A percentile compares a stretch with the other conserved stretches of the same genome.
phyloP scores from a whole-genome alignment of 2,113 vertebrate species.

The Caretta caretta region DNA sequence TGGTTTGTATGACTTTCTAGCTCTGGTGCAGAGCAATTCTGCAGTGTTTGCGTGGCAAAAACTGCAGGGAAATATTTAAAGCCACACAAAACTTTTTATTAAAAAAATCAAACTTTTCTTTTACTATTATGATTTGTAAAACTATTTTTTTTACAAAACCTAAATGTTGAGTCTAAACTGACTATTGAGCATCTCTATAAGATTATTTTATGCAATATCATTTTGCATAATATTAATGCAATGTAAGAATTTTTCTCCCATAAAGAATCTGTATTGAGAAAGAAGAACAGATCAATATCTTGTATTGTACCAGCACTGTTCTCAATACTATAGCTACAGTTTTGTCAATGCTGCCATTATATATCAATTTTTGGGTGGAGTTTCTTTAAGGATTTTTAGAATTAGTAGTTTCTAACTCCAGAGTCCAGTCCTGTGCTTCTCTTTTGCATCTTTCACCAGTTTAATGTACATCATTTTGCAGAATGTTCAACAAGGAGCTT shows the following conservation, averaged over 20 bases:
- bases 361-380: neutral
- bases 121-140: neutral
- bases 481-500: constrained; percentile 43
- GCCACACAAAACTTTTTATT: constrained; percentile 12
- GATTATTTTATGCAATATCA: constrained; percentile 2
- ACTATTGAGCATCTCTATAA: neutral
- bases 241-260: neutral
- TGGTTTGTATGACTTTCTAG: constrained; percentile 24
- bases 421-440: neutral
- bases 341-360: neutral
- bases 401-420: neutral
- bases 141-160: neutral
- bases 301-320: neutral
- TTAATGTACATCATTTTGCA: constrained; percentile 44
- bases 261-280: neutral
- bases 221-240: neutral
- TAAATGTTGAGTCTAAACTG: constrained; percentile 11
- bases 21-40: neutral
- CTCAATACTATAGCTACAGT: neutral
- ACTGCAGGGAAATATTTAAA: neutral
- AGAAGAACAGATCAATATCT: neutral
- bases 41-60: neutral
- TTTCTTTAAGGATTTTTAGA: neutral
- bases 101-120: constrained; percentile 2
- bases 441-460: constrained; percentile 45